Base-by-base conservation (phyloP, 2,113 vertebrate species). In the Cranoglanis bouderius region DNA sequence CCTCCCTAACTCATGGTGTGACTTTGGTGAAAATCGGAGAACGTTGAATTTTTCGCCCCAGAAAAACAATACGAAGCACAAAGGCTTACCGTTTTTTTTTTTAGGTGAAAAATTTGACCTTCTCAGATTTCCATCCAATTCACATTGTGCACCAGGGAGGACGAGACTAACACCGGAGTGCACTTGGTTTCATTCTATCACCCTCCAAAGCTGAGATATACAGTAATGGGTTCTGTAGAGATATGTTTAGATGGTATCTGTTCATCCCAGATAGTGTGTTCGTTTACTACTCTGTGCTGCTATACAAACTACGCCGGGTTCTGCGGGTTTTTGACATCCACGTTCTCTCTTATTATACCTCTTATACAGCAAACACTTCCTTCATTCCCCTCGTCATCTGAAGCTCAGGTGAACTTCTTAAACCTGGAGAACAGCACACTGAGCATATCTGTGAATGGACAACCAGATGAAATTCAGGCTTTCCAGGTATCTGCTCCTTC, bases 371-470 rank as follows among this genome's bases (percentile, higher is more conserved):
- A 94, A 95, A 97, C 96, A 7, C 91, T 97, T 63, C 98, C 98
- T 0, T 87, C 63, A 16, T 99, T 99, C 91, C 97, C 98, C 18
- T 70, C 85, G 1, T 87, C 74, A 82, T 88, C 55, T 0, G 84
- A 86, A 93, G 55, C 16, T 38, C 98, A 99, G 93, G 89, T 95
- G 8, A 97, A 96, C 94, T 90, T 97, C 92, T 89, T 98, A 91
- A 99, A 99, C 91, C 63, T 97, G 84, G 88, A 93, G 0, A 13
- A 85, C 75, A 55, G 0, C 0, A 0, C 9, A 0, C 0, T 94
- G 21, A 0, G 24, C 0, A 12, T 95, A 35, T 0, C 0, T 0
- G 90, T 94, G 12, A 91, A 92, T 12, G 40, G 0, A 0, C 55
- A 0, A 0, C 0, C 0, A 0, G 16, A 49, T 1, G 2, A 32